Percentiles rank a stretch among this genome's conserved stretches.
phyloP scores from a whole-genome alignment of 2,888 invertebrate species.

The Laothoe populi region DNA sequence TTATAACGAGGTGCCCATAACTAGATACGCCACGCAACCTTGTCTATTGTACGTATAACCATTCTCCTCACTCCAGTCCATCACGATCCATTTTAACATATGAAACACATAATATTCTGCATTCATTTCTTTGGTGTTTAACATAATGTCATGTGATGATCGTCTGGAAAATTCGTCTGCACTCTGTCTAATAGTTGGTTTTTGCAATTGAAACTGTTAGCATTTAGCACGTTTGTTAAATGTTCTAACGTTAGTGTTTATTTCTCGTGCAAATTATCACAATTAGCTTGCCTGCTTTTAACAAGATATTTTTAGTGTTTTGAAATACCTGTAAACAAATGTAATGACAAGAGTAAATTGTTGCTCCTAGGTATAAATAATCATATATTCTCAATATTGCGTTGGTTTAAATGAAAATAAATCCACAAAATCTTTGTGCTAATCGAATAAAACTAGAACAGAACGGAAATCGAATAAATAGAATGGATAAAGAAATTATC shows the following conservation, averaged over 20 bases:
- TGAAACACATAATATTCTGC: conserved; percentile 18
- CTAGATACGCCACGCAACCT: conserved; percentile 19
- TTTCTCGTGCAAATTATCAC: not conserved
- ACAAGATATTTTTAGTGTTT: not conserved
- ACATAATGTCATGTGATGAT: conserved; percentile 24
- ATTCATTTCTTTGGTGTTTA: conserved; percentile 7
- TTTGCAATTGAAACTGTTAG: conserved; percentile 1
- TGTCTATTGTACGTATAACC: conserved; percentile 10
- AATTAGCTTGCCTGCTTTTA: not conserved
- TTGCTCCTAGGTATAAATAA: not conserved
- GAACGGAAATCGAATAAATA: no score
- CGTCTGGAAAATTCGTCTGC: conserved; percentile 1
- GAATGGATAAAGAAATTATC: no score
- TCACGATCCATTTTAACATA: conserved; percentile 28
- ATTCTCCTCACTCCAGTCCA: conserved; percentile 8
- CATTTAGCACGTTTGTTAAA: not conserved
- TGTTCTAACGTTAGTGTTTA: not conserved
- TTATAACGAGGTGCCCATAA: conserved; percentile 11
- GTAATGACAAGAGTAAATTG: not conserved
- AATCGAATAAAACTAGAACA: no score
- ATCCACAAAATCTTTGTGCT: no score
- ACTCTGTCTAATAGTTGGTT: not conserved
- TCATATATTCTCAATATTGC: no score
- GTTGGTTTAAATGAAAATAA: no score
- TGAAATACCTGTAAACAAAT: not conserved